These are phyloP conservation scores for Ictidomys tridecemlineatus DNA, from an alignment of 2,113 vertebrate genomes.

Conservation along the genomic window DNA sequence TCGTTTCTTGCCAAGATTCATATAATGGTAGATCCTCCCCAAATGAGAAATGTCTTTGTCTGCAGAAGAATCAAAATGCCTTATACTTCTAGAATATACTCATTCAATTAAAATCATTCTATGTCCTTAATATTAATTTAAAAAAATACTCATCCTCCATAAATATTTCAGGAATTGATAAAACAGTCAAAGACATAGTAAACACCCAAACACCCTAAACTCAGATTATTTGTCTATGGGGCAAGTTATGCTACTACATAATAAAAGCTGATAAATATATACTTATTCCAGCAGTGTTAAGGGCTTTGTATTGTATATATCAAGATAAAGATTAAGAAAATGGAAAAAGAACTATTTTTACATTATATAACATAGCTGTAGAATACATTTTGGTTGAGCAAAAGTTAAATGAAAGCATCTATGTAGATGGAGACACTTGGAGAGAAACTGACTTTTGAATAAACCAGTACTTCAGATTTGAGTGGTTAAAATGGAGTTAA, in stretches of 20 bases:
- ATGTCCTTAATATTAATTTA: not conserved
- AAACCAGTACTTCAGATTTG: not conserved
- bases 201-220: not conserved
- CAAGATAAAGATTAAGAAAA: not conserved
- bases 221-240: not conserved
- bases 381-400: not conserved
- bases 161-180: not conserved
- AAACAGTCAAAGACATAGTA: not conserved
- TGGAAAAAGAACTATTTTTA: not conserved
- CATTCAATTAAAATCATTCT: not conserved
- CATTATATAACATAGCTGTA: not conserved
- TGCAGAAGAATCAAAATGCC: not conserved
- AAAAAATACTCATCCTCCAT: not conserved
- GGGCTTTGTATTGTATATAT: not conserved
- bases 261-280: not conserved
- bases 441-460: not conserved
- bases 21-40: not conserved
- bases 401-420: not conserved
- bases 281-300: not conserved
- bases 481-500: not conserved
- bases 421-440: not conserved
- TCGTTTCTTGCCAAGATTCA: not conserved
- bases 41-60: not conserved
- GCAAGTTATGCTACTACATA: not conserved
- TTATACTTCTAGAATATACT: not conserved